A percentile compares a stretch with the other conserved stretches of the same genome.
phyloP scores from a whole-genome alignment of 2,113 vertebrate genomes.

The Pluvialis apricaria region DNA sequence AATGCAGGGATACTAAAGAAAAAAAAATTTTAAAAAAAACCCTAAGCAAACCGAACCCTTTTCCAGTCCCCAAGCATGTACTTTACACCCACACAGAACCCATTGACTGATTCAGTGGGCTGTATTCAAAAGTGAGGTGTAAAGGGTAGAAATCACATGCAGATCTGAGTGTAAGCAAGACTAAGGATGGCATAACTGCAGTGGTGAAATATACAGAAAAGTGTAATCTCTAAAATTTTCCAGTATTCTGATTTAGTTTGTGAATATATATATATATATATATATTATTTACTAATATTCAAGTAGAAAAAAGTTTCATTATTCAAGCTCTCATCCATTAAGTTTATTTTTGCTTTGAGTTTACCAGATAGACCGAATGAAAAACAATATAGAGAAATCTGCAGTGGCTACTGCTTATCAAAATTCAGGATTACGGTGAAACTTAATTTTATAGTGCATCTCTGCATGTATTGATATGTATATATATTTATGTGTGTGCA shows the following conservation, averaged over 20 bases:
- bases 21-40: background rate
- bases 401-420: background rate
- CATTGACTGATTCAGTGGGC: background rate
- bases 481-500: background rate
- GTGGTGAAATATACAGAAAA: background rate
- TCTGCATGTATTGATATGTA: accelerated
- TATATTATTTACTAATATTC: background rate
- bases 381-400: background rate
- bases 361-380: background rate
- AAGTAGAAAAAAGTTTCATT: background rate
- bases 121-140: background rate
- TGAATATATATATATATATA: background rate
- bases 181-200: background rate
- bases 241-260: background rate
- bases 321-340: background rate
- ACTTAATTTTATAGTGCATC: background rate
- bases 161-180: background rate
- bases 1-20: background rate
- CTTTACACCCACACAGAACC: background rate
- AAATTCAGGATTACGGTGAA: background rate
- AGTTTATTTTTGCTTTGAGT: background rate
- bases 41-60: background rate
- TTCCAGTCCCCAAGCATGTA: background rate
- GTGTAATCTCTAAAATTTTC: background rate
- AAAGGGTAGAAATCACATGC: background rate